Evolutionary conservation across 2,797 vertebrate species (phyloP), one percentile per base, ranked within the genome.

Genomic region (Cirrhinus mrigala): DNA sequence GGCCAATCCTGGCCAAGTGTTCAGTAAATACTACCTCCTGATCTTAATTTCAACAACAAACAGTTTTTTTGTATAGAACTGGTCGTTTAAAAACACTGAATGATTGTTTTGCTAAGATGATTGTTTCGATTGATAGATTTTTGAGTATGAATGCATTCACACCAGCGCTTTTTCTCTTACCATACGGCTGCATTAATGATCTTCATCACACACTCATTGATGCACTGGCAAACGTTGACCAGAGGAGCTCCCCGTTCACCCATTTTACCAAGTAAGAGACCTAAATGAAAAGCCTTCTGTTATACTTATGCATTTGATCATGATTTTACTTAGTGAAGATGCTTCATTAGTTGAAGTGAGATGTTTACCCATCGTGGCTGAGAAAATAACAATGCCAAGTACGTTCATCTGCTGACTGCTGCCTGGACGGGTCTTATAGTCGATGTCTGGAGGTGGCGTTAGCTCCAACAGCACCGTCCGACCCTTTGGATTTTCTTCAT

Each of bases 191-290:
- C 95, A 0, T 97, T 97, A 88, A 98, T 97, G 54, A 97, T 97
- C 91, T 97, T 97, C 97, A 98, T 97, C 1, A 98, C 97, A 0
- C 96, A 97, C 90, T 98, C 97, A 0, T 97, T 98, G 89, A 97
- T 95, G 8, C 97, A 97, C 93, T 97, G 97, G 91, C 97, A 97
- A 11, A 98, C 96, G 3, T 94, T 97, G 16, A 98, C 92, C 87
- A 97, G 92, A 0, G 97, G 97, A 0, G 93, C 87, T 73, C 97
- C 97, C 69, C 97, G 93, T 80, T 97, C 96, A 0, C 97, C 97
- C 97, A 97, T 97, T 85, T 95, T 96, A 5, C 97, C 97, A 89
- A 98, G 90, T 79, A 98, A 90, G 37, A 98, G 93, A 64, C 97
- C 97, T 98, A 87, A 87, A 83, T 48, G 10, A 74, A 48, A 69